Base-by-base conservation (phyloP, 2,797 vertebrate species). In the Discoglossus pictus region DNA sequence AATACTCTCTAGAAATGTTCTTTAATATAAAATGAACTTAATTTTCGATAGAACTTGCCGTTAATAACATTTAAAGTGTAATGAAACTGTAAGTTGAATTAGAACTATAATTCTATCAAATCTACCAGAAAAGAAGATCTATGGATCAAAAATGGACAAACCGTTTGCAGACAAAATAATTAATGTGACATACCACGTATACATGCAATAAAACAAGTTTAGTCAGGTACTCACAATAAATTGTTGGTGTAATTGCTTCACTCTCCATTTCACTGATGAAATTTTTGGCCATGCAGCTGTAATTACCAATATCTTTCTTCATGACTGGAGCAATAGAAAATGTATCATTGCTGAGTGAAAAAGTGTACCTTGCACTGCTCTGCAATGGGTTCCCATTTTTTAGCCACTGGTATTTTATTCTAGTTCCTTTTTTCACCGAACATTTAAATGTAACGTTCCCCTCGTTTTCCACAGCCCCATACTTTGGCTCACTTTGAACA, bases 361-460 rank as follows among this genome's bases (percentile, higher is more conserved):
- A 90, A 36, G 62, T 83, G 69, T 90, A 84, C 73, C 88, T 90
- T 25, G 83, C 75, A 21, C 78, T 71, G 4, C 75, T 56, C 23
- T 21, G 73, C 4, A 97, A 38, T 2, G 40, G 39, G 1, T 78
- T 70, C 43, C 88, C 83, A 73, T 94, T 87, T 88, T 88, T 92
- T n/a, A 90, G 79, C 97, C 97, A 99, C 75, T 86, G 86, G 74
- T 90, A 96, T 60, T 21, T 72, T 15, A 96, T 81, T 25, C 91
- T 86, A 6, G 94, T 94, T 54, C 96, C 95, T 15, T 71, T 86
- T 39, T 79, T 71, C 25, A 93, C 91, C 1, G 77, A 80, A 76
- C 97, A 99, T 5, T 79, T 91, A 84, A 89, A 84, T 0, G 94
- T 97, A n/a, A 95, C 84, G 21, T 98, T 97, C 1, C 88, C 92